These are phyloP conservation scores for Tadarida brasiliensis DNA, from an alignment of 2,797 vertebrate genomes.

Conservation along the genomic window DNA sequence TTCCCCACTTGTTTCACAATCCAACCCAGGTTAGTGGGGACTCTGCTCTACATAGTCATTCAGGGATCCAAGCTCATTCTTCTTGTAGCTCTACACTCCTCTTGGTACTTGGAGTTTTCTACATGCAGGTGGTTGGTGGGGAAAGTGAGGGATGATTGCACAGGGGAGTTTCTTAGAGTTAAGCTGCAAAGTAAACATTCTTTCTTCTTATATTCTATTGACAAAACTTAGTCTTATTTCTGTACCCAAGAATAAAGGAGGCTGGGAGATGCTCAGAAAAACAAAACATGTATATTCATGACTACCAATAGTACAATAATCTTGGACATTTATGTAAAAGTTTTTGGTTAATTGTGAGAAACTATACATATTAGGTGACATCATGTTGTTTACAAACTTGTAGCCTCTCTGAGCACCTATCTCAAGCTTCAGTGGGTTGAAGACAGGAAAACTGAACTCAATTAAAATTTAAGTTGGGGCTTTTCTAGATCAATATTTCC, in stretches of 20 bases:
- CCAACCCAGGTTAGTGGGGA: neutral
- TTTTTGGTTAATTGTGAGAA: neutral
- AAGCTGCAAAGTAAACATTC: neutral
- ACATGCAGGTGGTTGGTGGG: neutral
- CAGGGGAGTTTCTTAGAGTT: neutral
- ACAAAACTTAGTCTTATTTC: neutral
- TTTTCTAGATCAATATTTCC: neutral
- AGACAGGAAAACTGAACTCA: neutral
- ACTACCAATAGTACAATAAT: neutral
- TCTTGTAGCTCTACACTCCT: neutral
- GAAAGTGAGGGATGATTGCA: neutral
- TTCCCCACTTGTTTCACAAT: neutral
- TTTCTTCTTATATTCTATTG: neutral
- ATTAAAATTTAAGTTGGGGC: neutral
- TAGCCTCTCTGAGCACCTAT: neutral
- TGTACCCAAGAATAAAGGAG: neutral
- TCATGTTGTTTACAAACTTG: neutral
- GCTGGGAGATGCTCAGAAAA: neutral
- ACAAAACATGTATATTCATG: neutral
- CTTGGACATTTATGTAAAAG: neutral
- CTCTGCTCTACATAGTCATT: neutral
- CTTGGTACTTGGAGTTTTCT: neutral
- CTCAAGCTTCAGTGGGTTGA: neutral
- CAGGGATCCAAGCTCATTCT: neutral
- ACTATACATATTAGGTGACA: neutral